Percentiles rank a stretch among this genome's conserved stretches.
Evolutionary conservation across 2,113 vertebrate genomes (phyloP).

Genomic region (Hucho hucho): DNA sequence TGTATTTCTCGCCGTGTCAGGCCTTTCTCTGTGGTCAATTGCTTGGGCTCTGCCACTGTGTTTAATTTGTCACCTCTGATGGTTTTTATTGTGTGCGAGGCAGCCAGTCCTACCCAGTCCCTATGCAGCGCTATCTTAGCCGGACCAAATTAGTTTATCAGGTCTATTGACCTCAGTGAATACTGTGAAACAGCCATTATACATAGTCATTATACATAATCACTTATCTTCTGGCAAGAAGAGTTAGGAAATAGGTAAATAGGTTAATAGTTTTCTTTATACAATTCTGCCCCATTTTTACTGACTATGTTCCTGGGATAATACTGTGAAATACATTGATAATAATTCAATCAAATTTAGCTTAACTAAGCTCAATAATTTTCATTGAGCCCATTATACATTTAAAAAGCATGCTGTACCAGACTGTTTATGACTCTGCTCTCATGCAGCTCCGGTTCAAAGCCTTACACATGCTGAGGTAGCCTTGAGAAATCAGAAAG

Average conservation of each 20-base stretch:
- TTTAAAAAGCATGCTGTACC: neutral
- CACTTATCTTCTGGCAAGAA: no score
- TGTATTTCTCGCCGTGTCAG: neutral
- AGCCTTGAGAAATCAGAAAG: neutral
- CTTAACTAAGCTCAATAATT: no score
- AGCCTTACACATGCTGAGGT: neutral
- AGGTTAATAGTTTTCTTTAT: no score
- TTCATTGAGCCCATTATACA: no score
- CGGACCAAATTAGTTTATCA: neutral
- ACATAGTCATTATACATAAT: no score
- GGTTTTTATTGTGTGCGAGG: neutral
- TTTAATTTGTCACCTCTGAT: neutral
- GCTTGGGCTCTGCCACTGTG: neutral
- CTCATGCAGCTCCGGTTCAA: neutral
- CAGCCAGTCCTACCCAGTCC: neutral
- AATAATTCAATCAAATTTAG: no score
- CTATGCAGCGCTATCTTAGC: neutral
- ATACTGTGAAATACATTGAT: no score
- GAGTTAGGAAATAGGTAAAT: no score
- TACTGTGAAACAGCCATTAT: neutral
- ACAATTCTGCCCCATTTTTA: no score
- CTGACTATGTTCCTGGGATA: no score
- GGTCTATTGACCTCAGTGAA: neutral
- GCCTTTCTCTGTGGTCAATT: neutral
- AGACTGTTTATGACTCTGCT: neutral